Percentiles rank a stretch among this genome's conserved stretches.
These are phyloP conservation scores for Trisateles emortualis DNA, from an alignment of 2,888 invertebrate species.

Conservation along the genomic window DNA sequence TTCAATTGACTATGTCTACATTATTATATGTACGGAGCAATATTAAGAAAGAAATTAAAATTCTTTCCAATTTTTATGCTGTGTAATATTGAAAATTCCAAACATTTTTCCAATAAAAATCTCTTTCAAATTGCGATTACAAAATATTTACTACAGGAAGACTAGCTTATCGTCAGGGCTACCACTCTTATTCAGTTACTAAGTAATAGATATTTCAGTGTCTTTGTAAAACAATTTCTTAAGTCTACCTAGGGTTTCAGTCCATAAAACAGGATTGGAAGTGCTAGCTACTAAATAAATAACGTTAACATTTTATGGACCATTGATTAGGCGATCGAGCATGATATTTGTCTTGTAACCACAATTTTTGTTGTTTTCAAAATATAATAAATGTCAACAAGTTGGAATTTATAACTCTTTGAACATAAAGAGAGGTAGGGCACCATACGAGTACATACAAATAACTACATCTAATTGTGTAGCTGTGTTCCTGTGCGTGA, in stretches of 20 bases:
- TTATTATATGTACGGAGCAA: constrained; percentile 7
- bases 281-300: constrained; percentile 51
- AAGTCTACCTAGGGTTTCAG: constrained; percentile 20
- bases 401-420: constrained; percentile 7
- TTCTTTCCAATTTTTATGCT: constrained; percentile 12
- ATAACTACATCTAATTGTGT: no score
- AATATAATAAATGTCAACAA: constrained; percentile 38
- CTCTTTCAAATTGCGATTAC: background rate
- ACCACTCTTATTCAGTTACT: constrained; percentile 22
- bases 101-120: constrained; percentile 6
- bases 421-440: no score
- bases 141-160: background rate
- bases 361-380: constrained; percentile 49
- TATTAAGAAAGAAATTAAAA: constrained; percentile 20
- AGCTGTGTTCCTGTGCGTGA: no score
- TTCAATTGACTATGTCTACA: background rate
- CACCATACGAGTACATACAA: no score
- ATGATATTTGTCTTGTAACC: constrained; percentile 57
- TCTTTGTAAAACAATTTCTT: constrained; percentile 9
- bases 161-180: constrained; percentile 6
- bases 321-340: constrained; percentile 53
- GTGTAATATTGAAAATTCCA: constrained; percentile 2
- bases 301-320: constrained; percentile 55
- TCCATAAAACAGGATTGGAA: constrained; percentile 37
- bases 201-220: constrained; percentile 23